These are phyloP conservation scores for Papilio protenor DNA, from an alignment of 2,888 invertebrate genomes.

Conservation along the genomic window DNA sequence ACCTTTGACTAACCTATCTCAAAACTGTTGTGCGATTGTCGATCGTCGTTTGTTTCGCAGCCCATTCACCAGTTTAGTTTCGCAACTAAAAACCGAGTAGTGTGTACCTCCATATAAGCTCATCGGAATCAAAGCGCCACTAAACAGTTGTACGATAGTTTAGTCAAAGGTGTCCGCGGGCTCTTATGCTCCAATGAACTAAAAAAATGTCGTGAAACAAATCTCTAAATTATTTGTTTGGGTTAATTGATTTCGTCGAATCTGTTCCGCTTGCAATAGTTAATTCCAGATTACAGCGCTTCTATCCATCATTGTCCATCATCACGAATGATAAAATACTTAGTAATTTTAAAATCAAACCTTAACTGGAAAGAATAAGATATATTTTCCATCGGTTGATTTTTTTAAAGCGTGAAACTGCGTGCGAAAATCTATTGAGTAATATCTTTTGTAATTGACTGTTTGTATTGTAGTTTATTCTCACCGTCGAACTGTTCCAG, in stretches of 20 bases:
- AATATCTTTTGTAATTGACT: slow-evolving; percentile 67
- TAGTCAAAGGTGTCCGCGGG: no score
- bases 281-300: slow-evolving; percentile 50
- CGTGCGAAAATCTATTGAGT: slow-evolving; percentile 73
- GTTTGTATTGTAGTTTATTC: slow-evolving; percentile 64
- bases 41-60: no score
- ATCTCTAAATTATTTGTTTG: slow-evolving; percentile 47
- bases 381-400: slow-evolving; percentile 36
- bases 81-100: no score
- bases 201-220: slow-evolving; percentile 43
- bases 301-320: slow-evolving; percentile 50
- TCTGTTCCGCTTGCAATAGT: slow-evolving; percentile 47
- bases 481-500: slow-evolving; percentile 60
- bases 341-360: slow-evolving; percentile 44
- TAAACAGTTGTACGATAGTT: no score
- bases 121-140: background rate
- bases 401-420: slow-evolving; percentile 53
- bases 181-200: slow-evolving; percentile 2
- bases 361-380: slow-evolving; percentile 40
- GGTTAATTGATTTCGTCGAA: slow-evolving; percentile 51
- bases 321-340: slow-evolving; percentile 54
- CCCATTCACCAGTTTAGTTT: no score
- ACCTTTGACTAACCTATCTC: no score
- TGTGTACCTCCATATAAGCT: no score
- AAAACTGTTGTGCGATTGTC: no score